These are phyloP conservation scores for Acridotheres tristis DNA, from an alignment of 2,797 vertebrate genomes.

Conservation along the genomic window DNA sequence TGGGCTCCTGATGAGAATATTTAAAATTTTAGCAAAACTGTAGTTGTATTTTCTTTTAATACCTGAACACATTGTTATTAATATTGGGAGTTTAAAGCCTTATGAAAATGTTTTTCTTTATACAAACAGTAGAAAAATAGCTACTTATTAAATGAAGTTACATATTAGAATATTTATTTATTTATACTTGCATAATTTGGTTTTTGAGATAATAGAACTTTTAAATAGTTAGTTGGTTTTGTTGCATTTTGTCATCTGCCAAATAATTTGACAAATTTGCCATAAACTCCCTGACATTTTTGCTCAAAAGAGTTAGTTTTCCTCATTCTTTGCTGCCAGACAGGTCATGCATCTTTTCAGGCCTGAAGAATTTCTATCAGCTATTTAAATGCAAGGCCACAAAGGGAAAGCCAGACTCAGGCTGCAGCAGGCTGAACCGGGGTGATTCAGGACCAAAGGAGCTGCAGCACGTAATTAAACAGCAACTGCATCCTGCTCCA, in stretches of 20 bases:
- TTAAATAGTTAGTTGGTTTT: neutral
- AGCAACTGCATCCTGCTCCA: neutral
- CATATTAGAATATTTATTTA: neutral
- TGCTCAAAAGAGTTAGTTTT: slow-evolving; percentile 47
- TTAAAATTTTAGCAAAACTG: neutral
- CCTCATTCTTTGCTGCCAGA: slow-evolving; percentile 55
- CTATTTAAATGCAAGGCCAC: slow-evolving; percentile 61
- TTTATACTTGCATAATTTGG: neutral
- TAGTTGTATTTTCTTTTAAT: neutral
- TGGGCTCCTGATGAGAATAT: neutral
- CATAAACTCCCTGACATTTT: slow-evolving; percentile 33
- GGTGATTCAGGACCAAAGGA: slow-evolving; percentile 21
- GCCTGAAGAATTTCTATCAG: slow-evolving; percentile 50
- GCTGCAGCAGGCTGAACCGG: neutral
- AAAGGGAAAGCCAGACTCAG: slow-evolving; percentile 43
- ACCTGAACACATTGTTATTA: neutral
- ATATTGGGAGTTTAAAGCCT: neutral
- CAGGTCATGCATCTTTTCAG: slow-evolving; percentile 59
- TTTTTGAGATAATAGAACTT: neutral
- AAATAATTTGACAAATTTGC: slow-evolving; percentile 22
- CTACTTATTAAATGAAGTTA: neutral
- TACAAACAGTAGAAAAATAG: neutral
- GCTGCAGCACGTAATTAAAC: slow-evolving; percentile 24
- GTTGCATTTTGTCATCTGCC: neutral
- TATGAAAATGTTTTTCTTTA: neutral